phyloP scores from a whole-genome alignment of 2,113 vertebrate species.

The Athene noctua region DNA sequence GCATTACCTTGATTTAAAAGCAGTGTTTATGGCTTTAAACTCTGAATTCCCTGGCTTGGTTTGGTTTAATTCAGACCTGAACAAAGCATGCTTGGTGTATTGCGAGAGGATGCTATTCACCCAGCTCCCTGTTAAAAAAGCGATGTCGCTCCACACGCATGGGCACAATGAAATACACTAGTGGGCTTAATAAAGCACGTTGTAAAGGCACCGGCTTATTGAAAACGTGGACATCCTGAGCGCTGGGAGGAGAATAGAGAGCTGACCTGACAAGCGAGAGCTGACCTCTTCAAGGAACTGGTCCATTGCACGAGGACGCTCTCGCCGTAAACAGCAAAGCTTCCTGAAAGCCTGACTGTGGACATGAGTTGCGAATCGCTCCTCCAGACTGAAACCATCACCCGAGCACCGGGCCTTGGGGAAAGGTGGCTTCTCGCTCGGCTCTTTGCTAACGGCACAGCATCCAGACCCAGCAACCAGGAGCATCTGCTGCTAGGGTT shows the following conservation, averaged over 20 bases:
- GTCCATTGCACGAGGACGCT: fast-evolving
- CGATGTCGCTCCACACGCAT: background rate
- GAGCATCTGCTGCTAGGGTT: background rate
- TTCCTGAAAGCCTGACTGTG: background rate
- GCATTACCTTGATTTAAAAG: conserved; percentile 51
- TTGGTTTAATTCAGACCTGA: background rate
- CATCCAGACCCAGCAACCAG: background rate
- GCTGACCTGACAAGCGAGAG: background rate
- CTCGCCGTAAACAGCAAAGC: background rate
- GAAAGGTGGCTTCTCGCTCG: background rate
- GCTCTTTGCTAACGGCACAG: background rate
- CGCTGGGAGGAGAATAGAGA: background rate
- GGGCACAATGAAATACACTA: background rate
- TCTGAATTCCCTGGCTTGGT: background rate
- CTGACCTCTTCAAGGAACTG: background rate
- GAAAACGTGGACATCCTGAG: background rate
- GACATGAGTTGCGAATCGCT: fast-evolving
- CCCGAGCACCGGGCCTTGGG: fast-evolving
- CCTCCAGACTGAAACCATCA: background rate
- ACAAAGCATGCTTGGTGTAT: background rate
- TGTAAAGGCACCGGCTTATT: background rate
- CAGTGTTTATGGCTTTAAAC: background rate
- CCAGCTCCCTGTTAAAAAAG: background rate
- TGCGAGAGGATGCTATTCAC: background rate
- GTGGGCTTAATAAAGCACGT: background rate